Evolutionary conservation across 1,140 invertebrate species (phyloP), one percentile per base, ranked within the genome.

Genomic region (Nixonia krombeini): DNA sequence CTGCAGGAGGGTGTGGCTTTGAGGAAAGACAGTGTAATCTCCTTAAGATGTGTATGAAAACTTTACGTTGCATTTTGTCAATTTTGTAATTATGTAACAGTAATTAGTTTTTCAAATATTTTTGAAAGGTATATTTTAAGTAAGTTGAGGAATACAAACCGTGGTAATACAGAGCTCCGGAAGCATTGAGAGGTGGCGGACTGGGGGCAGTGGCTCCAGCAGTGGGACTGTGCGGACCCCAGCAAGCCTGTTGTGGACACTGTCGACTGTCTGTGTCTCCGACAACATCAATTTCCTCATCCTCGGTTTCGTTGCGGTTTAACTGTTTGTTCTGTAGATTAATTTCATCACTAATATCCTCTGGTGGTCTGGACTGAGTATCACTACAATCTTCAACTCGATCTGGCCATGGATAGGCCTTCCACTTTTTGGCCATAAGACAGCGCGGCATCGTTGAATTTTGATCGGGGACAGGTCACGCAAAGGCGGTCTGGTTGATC

Each of bases 371-470:
- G 56, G 8, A n/a, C 42, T 49, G 47, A 4, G 25, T 26, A 15
- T 49, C 21, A 13, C 12, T 73, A 56, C n/a, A n/a, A 46, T 88
- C 87, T 63, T 90, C 89, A 58, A 86, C 86, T 70, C 91, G 87
- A 79, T 91, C 90, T 75, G 89, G 88, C 90, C 91, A 91, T 68
- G 91, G 90, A 86, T 92, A 92, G 72, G 89, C 91, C 88, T 94
- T 94, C 92, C 93, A 94, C 87, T 95, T 94, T 85, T 94, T 94
- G 72, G 93, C 93, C 92, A 95, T 94, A 75, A 94, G 89, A 87
- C 92, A 94, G 79, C 92, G 91, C 84, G 92, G 92, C 92, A 94
- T 94, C 78, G 82, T 86, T 85, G 82, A 51, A 28, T n/a, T n/a
- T n/a, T n/a, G n/a, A 21, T 0, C 25, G 12, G 29, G 13, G 35